These are phyloP conservation scores for Ectemnius continuus DNA, from an alignment of 2,888 invertebrate species.

Conservation along the genomic window DNA sequence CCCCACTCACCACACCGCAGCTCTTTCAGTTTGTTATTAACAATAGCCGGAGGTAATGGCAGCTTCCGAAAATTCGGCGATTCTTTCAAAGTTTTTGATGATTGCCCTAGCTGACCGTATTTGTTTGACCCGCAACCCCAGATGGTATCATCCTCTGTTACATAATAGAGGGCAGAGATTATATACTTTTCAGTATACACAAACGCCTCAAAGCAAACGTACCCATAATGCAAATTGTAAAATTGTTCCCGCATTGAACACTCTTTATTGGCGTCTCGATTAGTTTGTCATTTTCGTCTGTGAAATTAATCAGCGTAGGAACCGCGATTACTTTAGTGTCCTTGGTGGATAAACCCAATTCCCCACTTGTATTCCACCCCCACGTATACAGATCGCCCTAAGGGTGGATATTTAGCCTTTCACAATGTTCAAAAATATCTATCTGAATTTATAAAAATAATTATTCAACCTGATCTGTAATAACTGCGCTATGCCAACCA, in stretches of 20 bases:
- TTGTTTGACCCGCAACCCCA: constrained; percentile 90
- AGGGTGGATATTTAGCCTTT: neutral
- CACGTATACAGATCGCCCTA: constrained; percentile 91
- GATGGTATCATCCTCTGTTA: constrained; percentile 82
- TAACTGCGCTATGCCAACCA: constrained; percentile 92
- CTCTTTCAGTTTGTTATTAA: constrained; percentile 55
- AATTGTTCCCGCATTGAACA: constrained; percentile 87
- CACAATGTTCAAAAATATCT: neutral
- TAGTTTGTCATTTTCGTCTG: constrained; percentile 53
- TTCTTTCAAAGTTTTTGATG: constrained; percentile 40
- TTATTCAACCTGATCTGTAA: constrained; percentile 81
- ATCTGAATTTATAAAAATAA: neutral
- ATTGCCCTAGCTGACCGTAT: constrained; percentile 86
- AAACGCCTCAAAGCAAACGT: neutral
- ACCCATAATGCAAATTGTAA: constrained; percentile 85
- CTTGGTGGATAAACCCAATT: constrained; percentile 84
- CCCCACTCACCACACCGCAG: constrained; percentile 76
- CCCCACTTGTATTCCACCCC: constrained; percentile 95
- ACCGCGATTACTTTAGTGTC: constrained; percentile 77
- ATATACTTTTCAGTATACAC: neutral
- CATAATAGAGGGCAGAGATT: constrained; percentile 18
- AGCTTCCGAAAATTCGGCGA: constrained; percentile 65
- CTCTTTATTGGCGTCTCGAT: constrained; percentile 76
- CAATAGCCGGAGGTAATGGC: constrained; percentile 42
- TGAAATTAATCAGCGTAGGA: constrained; percentile 79